phyloP scores from a whole-genome alignment of 2,113 vertebrate species.

The Plectropomus leopardus region DNA sequence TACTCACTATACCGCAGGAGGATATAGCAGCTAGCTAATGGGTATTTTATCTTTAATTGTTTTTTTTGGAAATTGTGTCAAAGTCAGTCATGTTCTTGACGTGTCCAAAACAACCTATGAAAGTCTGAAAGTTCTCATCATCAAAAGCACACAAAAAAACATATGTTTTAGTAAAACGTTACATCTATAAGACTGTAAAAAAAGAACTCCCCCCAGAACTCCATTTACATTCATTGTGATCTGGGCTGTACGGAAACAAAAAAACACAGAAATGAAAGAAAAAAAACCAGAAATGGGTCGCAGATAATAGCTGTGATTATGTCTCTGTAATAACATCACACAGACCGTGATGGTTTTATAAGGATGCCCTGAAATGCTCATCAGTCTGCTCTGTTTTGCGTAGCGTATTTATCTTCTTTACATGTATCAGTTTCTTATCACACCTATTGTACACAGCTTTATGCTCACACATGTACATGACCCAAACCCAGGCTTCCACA shows the following conservation, averaged over 20 bases:
- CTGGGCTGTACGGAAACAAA: constrained; percentile 42
- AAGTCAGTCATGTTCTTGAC: constrained; percentile 44
- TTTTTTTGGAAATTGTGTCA: constrained; percentile 46
- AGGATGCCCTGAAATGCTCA: constrained; percentile 77
- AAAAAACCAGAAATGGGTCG: constrained; percentile 37
- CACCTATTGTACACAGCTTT: constrained; percentile 82
- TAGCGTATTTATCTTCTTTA: constrained; percentile 74
- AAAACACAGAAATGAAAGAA: constrained; percentile 41
- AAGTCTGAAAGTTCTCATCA: constrained; percentile 61
- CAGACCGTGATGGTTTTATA: constrained; percentile 45
- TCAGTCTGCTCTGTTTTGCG: constrained; percentile 82
- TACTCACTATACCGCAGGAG: constrained; percentile 34
- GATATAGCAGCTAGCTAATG: constrained; percentile 42
- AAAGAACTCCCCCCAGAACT: constrained; percentile 58
- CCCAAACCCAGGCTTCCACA: constrained; percentile 67
- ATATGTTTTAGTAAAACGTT: constrained; percentile 65
- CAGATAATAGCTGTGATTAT: constrained; percentile 45
- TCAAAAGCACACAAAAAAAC: constrained; percentile 66
- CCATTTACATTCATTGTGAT: constrained; percentile 80
- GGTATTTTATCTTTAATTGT: constrained; percentile 13
- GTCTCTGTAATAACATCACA: constrained; percentile 45
- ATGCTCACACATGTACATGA: constrained; percentile 74
- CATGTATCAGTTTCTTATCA: constrained; percentile 74
- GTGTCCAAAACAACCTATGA: constrained; percentile 43
- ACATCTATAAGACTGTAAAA: constrained; percentile 64